Conservation (phyloP, 1,140 invertebrate species). For the Colletes latitarsis region DNA sequence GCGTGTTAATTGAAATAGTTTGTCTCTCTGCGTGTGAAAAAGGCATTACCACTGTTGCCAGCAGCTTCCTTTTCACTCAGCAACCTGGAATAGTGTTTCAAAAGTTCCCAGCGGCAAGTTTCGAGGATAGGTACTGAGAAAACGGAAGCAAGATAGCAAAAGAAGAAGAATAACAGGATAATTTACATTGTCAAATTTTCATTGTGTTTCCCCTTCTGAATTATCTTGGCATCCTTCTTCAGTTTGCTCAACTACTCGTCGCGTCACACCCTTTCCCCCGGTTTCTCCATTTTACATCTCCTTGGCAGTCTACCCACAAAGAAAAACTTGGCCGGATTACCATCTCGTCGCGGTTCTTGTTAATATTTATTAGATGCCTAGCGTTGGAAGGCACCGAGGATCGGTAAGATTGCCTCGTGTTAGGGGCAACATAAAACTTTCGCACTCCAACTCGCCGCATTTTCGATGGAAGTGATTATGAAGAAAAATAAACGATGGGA, state of each 20-base stretch:
- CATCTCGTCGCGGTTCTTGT: constrained; percentile 74
- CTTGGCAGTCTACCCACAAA: constrained; percentile 61
- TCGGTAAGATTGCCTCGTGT: constrained; percentile 58
- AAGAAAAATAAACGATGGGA: constrained; percentile 42
- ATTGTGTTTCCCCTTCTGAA: constrained; percentile 39
- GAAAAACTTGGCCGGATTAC: constrained; percentile 75
- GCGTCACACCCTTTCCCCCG: constrained; percentile 37
- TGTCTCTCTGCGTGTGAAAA: background rate
- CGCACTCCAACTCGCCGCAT: constrained; percentile 65
- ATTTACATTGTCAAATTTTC: constrained; percentile 71
- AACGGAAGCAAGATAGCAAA: constrained; percentile 53
- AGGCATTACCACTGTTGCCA: constrained; percentile 17
- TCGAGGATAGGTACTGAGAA: constrained; percentile 15
- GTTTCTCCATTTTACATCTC: constrained; percentile 51
- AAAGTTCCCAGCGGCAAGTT: constrained; percentile 23
- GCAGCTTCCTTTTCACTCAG: constrained; percentile 39
- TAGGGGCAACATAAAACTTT: constrained; percentile 62
- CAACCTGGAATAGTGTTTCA: background rate
- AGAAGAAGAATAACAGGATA: constrained; percentile 67
- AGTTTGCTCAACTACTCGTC: constrained; percentile 49
- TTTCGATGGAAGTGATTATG: constrained; percentile 65
- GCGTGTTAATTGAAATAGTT: constrained; percentile 25
- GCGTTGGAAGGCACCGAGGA: constrained; percentile 52
- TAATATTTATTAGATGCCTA: constrained; percentile 76
- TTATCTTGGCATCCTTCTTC: constrained; percentile 32